Percentiles rank a stretch among this genome's conserved stretches.
These are phyloP conservation scores for Amphibalanus amphitrite DNA, from an alignment of 1,140 invertebrate genomes.

Conservation along the genomic window DNA sequence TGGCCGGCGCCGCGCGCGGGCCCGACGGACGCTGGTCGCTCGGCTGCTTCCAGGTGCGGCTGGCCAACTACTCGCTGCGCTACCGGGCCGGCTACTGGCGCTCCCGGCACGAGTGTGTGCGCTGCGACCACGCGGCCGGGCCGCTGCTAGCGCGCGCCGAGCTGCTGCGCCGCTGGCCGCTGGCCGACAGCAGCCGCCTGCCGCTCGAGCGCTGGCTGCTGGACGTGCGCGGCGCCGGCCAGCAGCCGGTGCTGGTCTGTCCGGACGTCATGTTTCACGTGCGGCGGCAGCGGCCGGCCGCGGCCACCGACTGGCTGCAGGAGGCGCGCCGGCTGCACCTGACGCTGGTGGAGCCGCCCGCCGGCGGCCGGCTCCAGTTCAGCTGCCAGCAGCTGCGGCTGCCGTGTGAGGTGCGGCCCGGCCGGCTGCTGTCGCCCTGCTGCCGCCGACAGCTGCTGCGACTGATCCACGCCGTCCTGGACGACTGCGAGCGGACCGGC, in stretches of 20 bases:
- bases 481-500: constrained; percentile 10
- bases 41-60: constrained; percentile 11
- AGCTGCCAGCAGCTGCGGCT: constrained; percentile 4
- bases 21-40: constrained; percentile 12
- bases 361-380: constrained; percentile 7
- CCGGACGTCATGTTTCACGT: constrained; percentile 8
- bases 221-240: constrained; percentile 8
- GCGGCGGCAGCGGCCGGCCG: not conserved
- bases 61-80: constrained; percentile 9
- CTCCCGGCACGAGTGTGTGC: constrained; percentile 12
- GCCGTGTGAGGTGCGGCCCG: not conserved
- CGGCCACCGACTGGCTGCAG: constrained; percentile 7
- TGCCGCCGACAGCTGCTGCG: constrained; percentile 11
- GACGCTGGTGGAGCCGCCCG: constrained; percentile 10
- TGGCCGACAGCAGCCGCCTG: not conserved
- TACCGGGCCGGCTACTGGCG: constrained; percentile 11
- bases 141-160: constrained; percentile 11
- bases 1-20: constrained; percentile 10
- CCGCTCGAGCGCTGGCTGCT: constrained; percentile 11
- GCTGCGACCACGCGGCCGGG: constrained; percentile 11
- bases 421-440: constrained; percentile 12
- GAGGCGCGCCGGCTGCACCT: constrained; percentile 6
- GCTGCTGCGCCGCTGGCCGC: constrained; percentile 6
- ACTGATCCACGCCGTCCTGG: constrained; percentile 13
- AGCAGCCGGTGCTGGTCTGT: constrained; percentile 8